A percentile compares a stretch with the other conserved stretches of the same genome.
Conservation (phyloP, 2,113 vertebrate species). For the Micromys minutus region DNA sequence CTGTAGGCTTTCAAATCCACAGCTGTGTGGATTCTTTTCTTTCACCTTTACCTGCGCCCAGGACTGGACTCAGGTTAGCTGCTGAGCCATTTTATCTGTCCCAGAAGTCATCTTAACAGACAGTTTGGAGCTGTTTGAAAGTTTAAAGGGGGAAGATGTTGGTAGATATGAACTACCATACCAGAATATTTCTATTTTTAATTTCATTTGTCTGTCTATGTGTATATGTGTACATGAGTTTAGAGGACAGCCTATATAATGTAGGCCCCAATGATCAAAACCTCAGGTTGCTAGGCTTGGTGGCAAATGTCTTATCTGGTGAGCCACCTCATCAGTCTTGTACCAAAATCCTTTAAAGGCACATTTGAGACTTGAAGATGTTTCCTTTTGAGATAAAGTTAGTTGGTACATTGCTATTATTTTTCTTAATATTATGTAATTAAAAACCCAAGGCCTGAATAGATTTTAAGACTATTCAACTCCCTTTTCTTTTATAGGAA, state of each 20-base stretch:
- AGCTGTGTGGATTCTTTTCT: neutral
- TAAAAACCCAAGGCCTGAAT: slow-evolving; percentile 52
- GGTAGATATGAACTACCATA: slow-evolving; percentile 48
- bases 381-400: slow-evolving; percentile 55
- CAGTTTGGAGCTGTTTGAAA: neutral
- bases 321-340: neutral
- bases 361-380: slow-evolving; percentile 37
- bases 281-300: neutral
- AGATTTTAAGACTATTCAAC: slow-evolving; percentile 48
- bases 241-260: neutral
- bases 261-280: neutral
- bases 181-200: neutral
- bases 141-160: neutral
- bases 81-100: too few relatives aligned
- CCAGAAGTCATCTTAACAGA: neutral
- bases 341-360: neutral
- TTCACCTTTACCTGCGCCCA: neutral
- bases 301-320: neutral
- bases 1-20: too few relatives aligned
- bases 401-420: slow-evolving; percentile 48
- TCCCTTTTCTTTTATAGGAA: slow-evolving; percentile 45
- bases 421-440: slow-evolving; percentile 62
- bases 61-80: neutral
- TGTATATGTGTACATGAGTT: neutral
- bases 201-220: neutral